Evolutionary conservation across 2,888 invertebrate species (phyloP).

Genomic region (Andrena chrysosceles): DNA sequence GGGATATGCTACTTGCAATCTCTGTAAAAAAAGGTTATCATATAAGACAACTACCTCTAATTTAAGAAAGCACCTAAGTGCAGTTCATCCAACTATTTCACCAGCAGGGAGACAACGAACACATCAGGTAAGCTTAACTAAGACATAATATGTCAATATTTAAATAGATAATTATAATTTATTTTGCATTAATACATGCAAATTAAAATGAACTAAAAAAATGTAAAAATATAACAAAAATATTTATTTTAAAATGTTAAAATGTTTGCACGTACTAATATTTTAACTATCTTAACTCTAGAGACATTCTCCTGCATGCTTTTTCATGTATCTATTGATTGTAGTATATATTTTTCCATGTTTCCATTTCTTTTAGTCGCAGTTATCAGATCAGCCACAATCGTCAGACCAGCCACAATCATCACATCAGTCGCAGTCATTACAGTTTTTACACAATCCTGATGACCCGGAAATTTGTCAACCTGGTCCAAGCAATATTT

Average conservation of each 20-base stretch:
- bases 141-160: not conserved
- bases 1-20: not conserved
- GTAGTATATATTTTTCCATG: no score
- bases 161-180: not conserved
- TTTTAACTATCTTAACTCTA: not conserved
- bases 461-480: not conserved
- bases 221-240: not conserved
- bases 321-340: not conserved
- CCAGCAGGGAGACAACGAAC: not conserved
- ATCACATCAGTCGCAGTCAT: not conserved
- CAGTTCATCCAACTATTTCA: conserved; percentile 16
- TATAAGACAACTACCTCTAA: conserved; percentile 15
- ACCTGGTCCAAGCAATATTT: not conserved
- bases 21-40: conserved; percentile 18
- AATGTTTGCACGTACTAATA: no score
- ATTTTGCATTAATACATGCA: not conserved
- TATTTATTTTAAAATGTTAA: no score
- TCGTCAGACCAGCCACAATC: no score
- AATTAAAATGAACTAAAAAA: not conserved
- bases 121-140: conserved; percentile 15
- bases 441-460: not conserved
- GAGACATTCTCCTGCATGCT: not conserved
- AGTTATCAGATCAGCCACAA: not conserved
- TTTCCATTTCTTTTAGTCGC: no score
- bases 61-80: conserved; percentile 10